Base-by-base conservation (phyloP, 2,797 vertebrate genomes). In the Pangasius sanitwongsei region DNA sequence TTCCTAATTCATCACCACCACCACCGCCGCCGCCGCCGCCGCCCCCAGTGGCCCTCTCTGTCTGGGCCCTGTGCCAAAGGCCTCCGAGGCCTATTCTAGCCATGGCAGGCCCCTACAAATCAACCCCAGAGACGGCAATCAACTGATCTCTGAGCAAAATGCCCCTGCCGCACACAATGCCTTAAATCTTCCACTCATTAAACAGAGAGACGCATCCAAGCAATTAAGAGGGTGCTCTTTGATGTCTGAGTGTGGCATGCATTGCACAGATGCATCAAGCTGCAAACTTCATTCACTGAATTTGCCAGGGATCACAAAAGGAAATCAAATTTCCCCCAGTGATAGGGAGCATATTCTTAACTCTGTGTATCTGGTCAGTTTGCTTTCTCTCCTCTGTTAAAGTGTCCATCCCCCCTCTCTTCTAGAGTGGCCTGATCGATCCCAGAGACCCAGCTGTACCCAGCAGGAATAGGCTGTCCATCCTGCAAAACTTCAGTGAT, bases 11-110 rank as follows among this genome's bases (percentile, higher is more conserved):
- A 85, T n/a, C 61, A 69, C 75, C 81, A 78, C 18, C 81, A 78
- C 18, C 88, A 23, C 77, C 83, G 89, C 55, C 31, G 20, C 77
- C 91, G 86, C 83, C 90, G 90, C 41, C 28, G 93, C 44, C n/a
- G 92, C 95, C 94, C 95, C 94, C 93, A 95, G 96, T 91, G 95
- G 95, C 94, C 94, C 94, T 94, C 93, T 95, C 94, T 95, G 94
- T 93, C 95, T 95, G 94, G 96, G 97, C 95, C 94, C 69, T 74
- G 89, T 93, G 95, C 96, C 96, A 96, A 94, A 77, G 89, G 93
- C 93, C 95, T 95, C 92, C 91, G 90, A 95, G 95, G 94, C 92
- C 95, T 93, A 87, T 94, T 92, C 92, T 91, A 92, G 92, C 92
- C 93, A 87, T 88, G 81, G 92, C 93, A 94, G 92, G 94, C 94